Evolutionary conservation across 2,113 vertebrate species (phyloP).

Genomic region (Laterallus jamaicensis): DNA sequence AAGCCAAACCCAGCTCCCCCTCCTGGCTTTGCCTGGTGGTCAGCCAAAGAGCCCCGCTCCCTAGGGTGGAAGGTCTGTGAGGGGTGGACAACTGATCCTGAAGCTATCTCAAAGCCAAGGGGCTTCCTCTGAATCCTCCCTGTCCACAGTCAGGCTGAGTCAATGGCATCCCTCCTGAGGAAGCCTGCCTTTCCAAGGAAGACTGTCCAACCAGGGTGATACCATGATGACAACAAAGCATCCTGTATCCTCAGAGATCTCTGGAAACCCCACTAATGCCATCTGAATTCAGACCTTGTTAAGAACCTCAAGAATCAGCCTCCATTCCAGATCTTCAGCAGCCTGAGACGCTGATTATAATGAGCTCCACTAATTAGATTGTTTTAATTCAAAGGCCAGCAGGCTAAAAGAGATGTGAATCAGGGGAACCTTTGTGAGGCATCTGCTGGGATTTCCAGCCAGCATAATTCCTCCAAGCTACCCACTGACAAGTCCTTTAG

Average conservation of each 20-base stretch:
- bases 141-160: background rate
- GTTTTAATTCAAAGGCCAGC: conserved; percentile 47
- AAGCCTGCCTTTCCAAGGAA: background rate
- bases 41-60: background rate
- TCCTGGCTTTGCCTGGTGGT: background rate
- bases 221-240: background rate
- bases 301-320: background rate
- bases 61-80: background rate
- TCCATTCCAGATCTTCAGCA: background rate
- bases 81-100: background rate
- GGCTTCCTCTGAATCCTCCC: background rate
- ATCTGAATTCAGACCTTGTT: background rate
- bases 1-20: background rate
- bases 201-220: background rate
- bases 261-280: background rate
- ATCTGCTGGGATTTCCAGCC: conserved; percentile 20
- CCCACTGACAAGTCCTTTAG: background rate
- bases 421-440: conserved; percentile 24
- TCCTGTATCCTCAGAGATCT: background rate
- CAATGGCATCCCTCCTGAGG: background rate
- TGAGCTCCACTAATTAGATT: conserved; percentile 15
- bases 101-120: background rate
- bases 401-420: conserved; percentile 37
- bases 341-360: conserved; percentile 29
- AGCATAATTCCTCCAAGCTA: background rate